Evolutionary conservation across 2,797 vertebrate species (phyloP).

Genomic region (Sorex maritimensis): DNA sequence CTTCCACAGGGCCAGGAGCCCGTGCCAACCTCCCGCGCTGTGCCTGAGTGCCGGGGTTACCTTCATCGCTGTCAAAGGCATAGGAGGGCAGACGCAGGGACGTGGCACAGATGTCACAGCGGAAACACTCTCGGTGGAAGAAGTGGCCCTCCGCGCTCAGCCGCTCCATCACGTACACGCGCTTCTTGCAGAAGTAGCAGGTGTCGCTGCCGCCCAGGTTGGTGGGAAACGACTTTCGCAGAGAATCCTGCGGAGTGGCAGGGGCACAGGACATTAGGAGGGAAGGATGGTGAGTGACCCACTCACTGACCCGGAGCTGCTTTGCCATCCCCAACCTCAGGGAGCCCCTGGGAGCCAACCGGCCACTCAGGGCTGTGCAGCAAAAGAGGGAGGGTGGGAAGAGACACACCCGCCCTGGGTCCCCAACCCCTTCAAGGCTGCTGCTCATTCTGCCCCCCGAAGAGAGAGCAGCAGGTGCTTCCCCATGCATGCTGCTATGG

Average conservation of each 20-base stretch:
- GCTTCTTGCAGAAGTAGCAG: conserved; percentile 95
- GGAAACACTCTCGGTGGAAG: conserved; percentile 99
- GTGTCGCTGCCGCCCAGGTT: conserved; percentile 95
- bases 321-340: fast-evolving
- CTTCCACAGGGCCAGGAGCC: neutral
- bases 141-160: conserved; percentile 96
- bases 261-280: neutral
- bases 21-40: neutral
- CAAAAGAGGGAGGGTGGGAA: neutral
- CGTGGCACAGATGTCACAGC: conserved; percentile 94
- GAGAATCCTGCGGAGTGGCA: conserved; percentile 90
- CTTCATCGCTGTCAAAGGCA: conserved; percentile 95
- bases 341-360: neutral
- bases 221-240: conserved; percentile 92
- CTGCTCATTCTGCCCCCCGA: fast-evolving
- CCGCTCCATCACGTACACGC: conserved; percentile 97
- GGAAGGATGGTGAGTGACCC: neutral
- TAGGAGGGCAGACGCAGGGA: conserved; percentile 95
- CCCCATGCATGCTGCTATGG: neutral
- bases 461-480: neutral
- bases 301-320: neutral
- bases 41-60: conserved; percentile 85
- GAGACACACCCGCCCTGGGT: fast-evolving
- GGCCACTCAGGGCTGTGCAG: neutral
- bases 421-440: neutral